phyloP scores from a whole-genome alignment of 1,140 invertebrate genomes.

The Pseudomyrmex concolor region DNA sequence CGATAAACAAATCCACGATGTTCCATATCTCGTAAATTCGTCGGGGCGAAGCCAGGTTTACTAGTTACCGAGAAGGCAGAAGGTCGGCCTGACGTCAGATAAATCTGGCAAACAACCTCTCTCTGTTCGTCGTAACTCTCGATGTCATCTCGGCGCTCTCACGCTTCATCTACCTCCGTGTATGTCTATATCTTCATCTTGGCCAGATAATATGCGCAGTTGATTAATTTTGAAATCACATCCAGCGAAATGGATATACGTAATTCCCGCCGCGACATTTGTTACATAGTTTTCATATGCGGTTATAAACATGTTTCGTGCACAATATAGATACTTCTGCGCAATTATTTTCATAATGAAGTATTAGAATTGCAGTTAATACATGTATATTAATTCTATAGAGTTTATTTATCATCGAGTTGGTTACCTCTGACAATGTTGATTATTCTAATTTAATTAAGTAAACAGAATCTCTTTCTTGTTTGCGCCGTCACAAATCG shows the following conservation, averaged over 20 bases:
- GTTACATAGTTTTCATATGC: not conserved
- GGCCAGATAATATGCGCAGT: slow-evolving; percentile 31
- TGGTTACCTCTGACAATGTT: too few species aligned
- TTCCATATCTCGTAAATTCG: slow-evolving; percentile 49
- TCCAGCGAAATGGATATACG: not conserved
- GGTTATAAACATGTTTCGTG: not conserved
- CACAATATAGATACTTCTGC: too few species aligned
- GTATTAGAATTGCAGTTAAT: too few species aligned
- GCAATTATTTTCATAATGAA: too few species aligned
- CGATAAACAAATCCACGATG: slow-evolving; percentile 64
- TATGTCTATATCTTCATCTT: slow-evolving; percentile 27
- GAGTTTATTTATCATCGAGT: too few species aligned
- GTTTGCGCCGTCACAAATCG: too few species aligned
- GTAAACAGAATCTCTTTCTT: too few species aligned
- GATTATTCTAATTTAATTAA: too few species aligned
- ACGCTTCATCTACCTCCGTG: slow-evolving; percentile 23
- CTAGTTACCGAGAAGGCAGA: slow-evolving; percentile 25
- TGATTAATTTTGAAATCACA: slow-evolving; percentile 48
- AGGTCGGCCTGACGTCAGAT: slow-evolving; percentile 50
- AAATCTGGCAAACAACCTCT: slow-evolving; percentile 53
- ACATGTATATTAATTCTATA: too few species aligned
- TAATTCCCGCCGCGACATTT: not conserved
- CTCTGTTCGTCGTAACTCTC: slow-evolving; percentile 46
- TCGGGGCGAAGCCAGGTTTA: slow-evolving; percentile 35
- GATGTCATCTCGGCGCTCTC: slow-evolving; percentile 43